Evolutionary conservation across 2,888 invertebrate genomes (phyloP).

Genomic region (Agrypnus murinus): DNA sequence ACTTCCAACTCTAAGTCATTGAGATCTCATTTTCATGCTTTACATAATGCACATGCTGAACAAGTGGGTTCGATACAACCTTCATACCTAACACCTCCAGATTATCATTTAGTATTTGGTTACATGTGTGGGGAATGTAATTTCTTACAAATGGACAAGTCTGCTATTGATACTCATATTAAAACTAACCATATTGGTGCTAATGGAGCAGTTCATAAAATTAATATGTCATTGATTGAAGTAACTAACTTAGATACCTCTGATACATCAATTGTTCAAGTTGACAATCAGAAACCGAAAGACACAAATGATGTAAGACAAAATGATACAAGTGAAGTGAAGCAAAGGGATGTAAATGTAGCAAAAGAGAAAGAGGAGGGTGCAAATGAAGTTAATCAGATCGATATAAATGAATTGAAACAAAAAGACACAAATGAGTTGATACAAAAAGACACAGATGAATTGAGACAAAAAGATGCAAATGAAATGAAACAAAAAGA

Average conservation of each 20-base stretch:
- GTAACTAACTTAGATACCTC: constrained; percentile 34
- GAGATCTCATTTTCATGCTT: constrained; percentile 58
- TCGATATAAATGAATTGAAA: background rate
- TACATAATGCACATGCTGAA: constrained; percentile 60
- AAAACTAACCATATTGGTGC: constrained; percentile 73
- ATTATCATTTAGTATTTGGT: constrained; percentile 69
- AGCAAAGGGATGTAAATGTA: background rate
- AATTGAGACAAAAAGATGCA: background rate
- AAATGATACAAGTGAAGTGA: background rate
- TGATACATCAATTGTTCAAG: background rate
- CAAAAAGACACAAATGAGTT: background rate
- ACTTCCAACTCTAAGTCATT: constrained; percentile 62
- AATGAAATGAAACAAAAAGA: background rate
- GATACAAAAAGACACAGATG: background rate
- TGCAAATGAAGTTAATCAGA: background rate
- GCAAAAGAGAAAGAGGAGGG: background rate
- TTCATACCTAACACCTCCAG: constrained; percentile 48
- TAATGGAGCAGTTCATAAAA: constrained; percentile 69
- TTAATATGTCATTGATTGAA: constrained; percentile 64
- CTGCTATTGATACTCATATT: constrained; percentile 78
- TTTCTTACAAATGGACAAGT: constrained; percentile 79
- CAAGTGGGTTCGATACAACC: constrained; percentile 59
- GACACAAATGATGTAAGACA: too few species aligned
- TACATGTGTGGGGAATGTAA: constrained; percentile 84
- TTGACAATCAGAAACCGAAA: background rate